phyloP scores from a whole-genome alignment of 2,797 vertebrate genomes.

The Telmatherina bonti region DNA sequence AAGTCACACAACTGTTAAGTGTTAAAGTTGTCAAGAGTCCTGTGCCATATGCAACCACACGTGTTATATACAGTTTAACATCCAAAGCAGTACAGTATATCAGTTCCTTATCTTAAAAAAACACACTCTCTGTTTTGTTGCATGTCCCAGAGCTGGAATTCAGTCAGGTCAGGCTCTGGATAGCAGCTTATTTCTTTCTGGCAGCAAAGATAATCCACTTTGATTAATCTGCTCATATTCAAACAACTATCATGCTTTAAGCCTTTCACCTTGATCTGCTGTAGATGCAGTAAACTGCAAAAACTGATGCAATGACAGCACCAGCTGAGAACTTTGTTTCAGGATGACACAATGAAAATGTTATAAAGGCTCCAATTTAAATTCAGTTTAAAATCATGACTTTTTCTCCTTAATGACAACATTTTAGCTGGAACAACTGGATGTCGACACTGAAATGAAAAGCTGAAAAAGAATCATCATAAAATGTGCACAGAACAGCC shows the following conservation, averaged over 20 bases:
- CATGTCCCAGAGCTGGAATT: constrained; percentile 65
- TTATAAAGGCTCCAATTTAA: constrained; percentile 7
- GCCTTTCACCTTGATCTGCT: constrained; percentile 61
- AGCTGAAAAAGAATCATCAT: background rate
- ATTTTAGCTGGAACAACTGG: background rate
- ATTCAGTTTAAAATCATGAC: background rate
- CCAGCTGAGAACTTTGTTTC: constrained; percentile 46
- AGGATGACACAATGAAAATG: constrained; percentile 33
- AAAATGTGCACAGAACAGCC: background rate
- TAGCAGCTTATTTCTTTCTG: constrained; percentile 45
- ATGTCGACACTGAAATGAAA: background rate
- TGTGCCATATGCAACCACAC: constrained; percentile 20
- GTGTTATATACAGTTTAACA: constrained; percentile 49
- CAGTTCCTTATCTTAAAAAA: constrained; percentile 70
- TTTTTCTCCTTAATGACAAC: background rate
- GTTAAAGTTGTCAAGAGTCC: constrained; percentile 15
- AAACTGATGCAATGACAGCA: constrained; percentile 28
- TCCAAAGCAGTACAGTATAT: constrained; percentile 43
- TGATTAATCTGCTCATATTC: constrained; percentile 75
- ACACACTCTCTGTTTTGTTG: constrained; percentile 64
- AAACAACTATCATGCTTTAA: constrained; percentile 60
- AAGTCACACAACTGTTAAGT: constrained; percentile 41
- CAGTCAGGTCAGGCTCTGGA: constrained; percentile 69
- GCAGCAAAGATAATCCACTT: constrained; percentile 68
- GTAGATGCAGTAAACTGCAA: constrained; percentile 37